These are phyloP conservation scores for Ramazzottius varieornatus DNA, from an alignment of 2,888 invertebrate species.

Conservation along the genomic window DNA sequence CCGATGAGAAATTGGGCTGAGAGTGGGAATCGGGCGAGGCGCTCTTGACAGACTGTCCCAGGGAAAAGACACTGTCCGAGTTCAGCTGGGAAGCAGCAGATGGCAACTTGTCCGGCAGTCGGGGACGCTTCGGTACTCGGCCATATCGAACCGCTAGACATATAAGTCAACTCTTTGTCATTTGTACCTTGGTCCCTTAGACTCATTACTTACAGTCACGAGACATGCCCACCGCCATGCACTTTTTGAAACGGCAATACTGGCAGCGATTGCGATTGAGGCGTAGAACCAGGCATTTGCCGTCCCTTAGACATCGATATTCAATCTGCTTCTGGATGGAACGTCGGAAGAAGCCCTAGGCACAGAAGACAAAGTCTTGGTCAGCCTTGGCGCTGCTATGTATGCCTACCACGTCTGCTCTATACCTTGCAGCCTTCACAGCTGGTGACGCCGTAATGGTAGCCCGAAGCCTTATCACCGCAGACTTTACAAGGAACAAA, in stretches of 20 bases:
- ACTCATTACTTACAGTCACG: slow-evolving; percentile 44
- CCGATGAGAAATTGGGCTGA: not conserved
- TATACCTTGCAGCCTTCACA: slow-evolving; percentile 91
- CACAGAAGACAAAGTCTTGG: not conserved
- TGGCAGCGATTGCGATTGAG: slow-evolving; percentile 82
- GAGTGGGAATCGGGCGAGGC: not conserved
- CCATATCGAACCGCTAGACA: slow-evolving; percentile 73
- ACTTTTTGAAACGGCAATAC: slow-evolving; percentile 86
- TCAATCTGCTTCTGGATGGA: slow-evolving; percentile 91
- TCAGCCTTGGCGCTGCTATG: too few species aligned
- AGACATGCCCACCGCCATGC: slow-evolving; percentile 81
- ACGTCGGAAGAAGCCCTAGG: slow-evolving; percentile 71
- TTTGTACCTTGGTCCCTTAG: too few species aligned
- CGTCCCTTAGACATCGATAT: slow-evolving; percentile 71
- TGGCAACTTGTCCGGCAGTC: slow-evolving; percentile 40
- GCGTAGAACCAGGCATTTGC: slow-evolving; percentile 72
- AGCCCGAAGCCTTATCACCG: slow-evolving; percentile 78
- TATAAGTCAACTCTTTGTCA: too few species aligned
- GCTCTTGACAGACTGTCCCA: slow-evolving; percentile 3
- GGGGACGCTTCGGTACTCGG: slow-evolving; percentile 68
- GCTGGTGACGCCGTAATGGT: slow-evolving; percentile 91
- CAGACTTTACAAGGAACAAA: slow-evolving; percentile 86
- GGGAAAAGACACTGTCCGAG: slow-evolving; percentile 7
- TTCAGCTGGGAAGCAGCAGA: slow-evolving; percentile 12
- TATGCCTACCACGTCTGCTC: not conserved